Conservation (phyloP, 2,888 invertebrate genomes). For the Julus scandinavius region DNA sequence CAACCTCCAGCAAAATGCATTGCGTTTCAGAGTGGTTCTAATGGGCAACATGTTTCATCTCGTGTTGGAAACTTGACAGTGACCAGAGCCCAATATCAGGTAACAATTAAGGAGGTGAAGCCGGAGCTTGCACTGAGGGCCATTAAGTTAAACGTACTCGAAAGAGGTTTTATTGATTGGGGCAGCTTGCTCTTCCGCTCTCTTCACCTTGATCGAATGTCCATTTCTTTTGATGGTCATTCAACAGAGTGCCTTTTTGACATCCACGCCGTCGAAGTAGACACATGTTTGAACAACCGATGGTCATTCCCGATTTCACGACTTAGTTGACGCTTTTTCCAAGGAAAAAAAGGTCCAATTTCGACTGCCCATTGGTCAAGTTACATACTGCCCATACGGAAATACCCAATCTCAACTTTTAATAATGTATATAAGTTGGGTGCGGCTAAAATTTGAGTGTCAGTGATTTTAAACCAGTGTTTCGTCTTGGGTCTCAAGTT, state of each 20-base stretch:
- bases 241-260: slow-evolving; percentile 27
- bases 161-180: slow-evolving; percentile 33
- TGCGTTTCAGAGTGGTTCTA: not conserved
- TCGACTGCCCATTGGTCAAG: not conserved
- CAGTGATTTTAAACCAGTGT: too few relatives aligned
- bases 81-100: slow-evolving; percentile 21
- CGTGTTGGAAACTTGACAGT: not conserved
- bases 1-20: not conserved
- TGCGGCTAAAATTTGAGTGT: too few relatives aligned
- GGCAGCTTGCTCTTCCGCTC: not conserved
- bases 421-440: too few relatives aligned
- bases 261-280: not conserved
- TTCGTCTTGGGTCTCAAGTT: too few relatives aligned
- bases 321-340: not conserved
- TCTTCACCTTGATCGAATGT: slow-evolving; percentile 12
- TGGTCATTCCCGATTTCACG: slow-evolving; percentile 22
- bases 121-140: not conserved
- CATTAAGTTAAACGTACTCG: slow-evolving; percentile 33
- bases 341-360: not conserved
- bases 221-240: slow-evolving; percentile 33
- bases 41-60: not conserved
- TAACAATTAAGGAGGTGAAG: slow-evolving; percentile 21
- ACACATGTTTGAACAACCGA: not conserved
- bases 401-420: too few relatives aligned
- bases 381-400: not conserved